Conservation (phyloP, 2,888 invertebrate species). For the Drosophila fungiperda region DNA sequence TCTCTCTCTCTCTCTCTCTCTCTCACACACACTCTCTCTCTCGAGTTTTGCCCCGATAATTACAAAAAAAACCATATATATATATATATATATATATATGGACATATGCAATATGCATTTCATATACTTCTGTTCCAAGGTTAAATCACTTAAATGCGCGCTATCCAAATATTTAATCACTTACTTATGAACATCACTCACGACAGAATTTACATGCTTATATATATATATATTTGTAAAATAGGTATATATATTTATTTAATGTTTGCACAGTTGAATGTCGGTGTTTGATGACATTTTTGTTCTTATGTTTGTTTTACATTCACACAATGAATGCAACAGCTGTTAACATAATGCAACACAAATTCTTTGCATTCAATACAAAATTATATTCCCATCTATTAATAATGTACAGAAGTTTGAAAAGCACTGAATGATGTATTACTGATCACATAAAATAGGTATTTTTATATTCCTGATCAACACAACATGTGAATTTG, state of each 20-base stretch:
- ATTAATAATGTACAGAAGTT: not conserved
- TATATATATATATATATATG: not conserved
- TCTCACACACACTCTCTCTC: not conserved
- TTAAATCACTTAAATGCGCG: conserved; percentile 39
- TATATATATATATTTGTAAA: not conserved
- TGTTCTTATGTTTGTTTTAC: conserved; percentile 10
- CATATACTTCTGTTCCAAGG: conserved; percentile 36
- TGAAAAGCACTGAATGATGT: not conserved
- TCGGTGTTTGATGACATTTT: not conserved
- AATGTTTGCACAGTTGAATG: conserved; percentile 19
- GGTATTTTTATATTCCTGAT: not conserved
- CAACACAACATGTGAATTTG: too few relatives aligned
- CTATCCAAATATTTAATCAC: conserved; percentile 41
- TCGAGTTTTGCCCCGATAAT: conserved; percentile 28
- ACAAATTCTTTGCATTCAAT: conserved; percentile 9
- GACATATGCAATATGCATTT: conserved; percentile 19
- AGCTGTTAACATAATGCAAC: conserved; percentile 12
- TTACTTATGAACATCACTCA: conserved; percentile 27
- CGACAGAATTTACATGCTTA: conserved; percentile 5
- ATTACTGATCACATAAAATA: not conserved
- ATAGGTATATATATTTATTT: not conserved
- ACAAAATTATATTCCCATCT: not conserved
- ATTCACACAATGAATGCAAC: conserved; percentile 15
- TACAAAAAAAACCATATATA: not conserved
- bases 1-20: not conserved